Conservation (phyloP, 2,888 invertebrate species). For the Pandemis heparana region DNA sequence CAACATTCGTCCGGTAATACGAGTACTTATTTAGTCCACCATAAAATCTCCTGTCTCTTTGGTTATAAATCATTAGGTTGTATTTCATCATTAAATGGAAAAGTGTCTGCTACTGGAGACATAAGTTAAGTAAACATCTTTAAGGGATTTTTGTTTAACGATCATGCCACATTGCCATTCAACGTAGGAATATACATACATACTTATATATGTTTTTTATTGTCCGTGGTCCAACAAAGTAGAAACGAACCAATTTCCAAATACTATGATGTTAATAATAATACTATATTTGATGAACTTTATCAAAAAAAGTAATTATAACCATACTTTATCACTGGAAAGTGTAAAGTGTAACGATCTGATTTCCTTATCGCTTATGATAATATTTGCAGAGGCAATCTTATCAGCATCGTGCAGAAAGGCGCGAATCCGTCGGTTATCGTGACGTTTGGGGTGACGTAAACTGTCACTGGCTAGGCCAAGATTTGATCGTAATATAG, state of each 20-base stretch:
- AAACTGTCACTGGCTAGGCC: slow-evolving; percentile 57
- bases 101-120: too few species aligned
- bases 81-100: too few species aligned
- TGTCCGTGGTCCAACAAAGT: not conserved
- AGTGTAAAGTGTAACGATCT: slow-evolving; percentile 82
- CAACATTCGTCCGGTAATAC: too few species aligned
- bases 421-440: slow-evolving; percentile 68
- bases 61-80: too few species aligned
- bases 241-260: not conserved
- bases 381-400: slow-evolving; percentile 72
- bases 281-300: slow-evolving; percentile 56
- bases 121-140: too few species aligned
- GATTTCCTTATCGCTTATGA: slow-evolving; percentile 68
- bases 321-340: slow-evolving; percentile 69
- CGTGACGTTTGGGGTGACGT: slow-evolving; percentile 72
- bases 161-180: not conserved
- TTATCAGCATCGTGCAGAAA: slow-evolving; percentile 70
- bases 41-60: too few species aligned
- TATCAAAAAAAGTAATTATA: slow-evolving; percentile 63
- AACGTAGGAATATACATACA: not conserved
- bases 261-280: slow-evolving; percentile 38
- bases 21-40: too few species aligned
- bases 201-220: not conserved
- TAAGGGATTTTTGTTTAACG: not conserved
- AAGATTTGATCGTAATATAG: slow-evolving; percentile 45